Evolutionary conservation across 1,140 invertebrate species (phyloP).

Genomic region (Saccostrea cuccullata): DNA sequence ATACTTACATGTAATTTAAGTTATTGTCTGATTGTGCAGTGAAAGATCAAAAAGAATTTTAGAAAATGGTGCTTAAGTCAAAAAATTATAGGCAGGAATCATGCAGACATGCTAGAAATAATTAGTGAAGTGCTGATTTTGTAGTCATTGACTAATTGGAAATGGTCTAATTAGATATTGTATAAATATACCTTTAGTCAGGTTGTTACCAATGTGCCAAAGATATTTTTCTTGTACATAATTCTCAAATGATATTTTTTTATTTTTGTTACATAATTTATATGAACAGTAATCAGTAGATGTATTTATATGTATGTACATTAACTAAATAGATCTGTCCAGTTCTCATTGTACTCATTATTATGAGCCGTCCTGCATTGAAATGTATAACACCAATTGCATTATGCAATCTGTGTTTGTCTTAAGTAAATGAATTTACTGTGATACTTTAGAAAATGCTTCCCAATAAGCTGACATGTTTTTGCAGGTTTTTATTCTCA

Average conservation of each 20-base stretch:
- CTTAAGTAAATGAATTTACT: slow-evolving; percentile 4
- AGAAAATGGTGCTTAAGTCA: not conserved
- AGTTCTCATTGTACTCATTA: not conserved
- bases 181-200: not conserved
- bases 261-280: slow-evolving; percentile 20
- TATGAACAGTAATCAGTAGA: not conserved
- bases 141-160: not conserved
- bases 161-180: not conserved
- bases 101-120: not conserved
- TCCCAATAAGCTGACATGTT: not conserved
- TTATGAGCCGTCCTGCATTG: not conserved
- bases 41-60: not conserved
- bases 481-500: not conserved
- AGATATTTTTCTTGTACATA: slow-evolving; percentile 17
- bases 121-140: not conserved
- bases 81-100: not conserved
- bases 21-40: not conserved
- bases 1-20: too few species aligned
- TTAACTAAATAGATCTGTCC: not conserved
- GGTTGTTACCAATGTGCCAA: slow-evolving; percentile 34
- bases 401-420: slow-evolving; percentile 7
- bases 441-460: not conserved
- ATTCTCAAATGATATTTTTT: not conserved
- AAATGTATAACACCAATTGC: not conserved
- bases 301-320: not conserved